Evolutionary conservation across 2,113 vertebrate species (phyloP).

Genomic region (Syngnathus typhle): DNA sequence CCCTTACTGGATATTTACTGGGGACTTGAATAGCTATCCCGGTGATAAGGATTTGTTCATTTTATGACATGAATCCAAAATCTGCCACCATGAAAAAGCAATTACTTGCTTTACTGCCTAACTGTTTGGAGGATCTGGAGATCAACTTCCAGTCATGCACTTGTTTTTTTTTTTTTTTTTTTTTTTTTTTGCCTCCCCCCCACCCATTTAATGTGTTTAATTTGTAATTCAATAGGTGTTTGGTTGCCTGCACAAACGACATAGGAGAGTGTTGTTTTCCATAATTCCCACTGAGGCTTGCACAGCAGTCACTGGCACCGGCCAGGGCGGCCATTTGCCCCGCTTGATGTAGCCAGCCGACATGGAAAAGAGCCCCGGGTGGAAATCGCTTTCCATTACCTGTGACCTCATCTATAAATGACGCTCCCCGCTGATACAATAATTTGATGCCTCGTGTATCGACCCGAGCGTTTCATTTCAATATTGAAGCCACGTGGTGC

Average conservation of each 20-base stretch:
- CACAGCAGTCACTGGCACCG: constrained; percentile 33
- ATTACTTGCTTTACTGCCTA: constrained; percentile 68
- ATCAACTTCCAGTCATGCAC: constrained; percentile 4
- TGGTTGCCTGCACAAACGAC: neutral
- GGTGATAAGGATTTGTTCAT: constrained; percentile 60
- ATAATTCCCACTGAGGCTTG: constrained; percentile 11
- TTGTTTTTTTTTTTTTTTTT: too few relatives aligned
- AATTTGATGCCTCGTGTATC: constrained; percentile 44
- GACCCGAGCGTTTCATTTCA: constrained; percentile 19
- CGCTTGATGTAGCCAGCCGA: constrained; percentile 38
- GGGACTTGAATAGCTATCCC: constrained; percentile 68
- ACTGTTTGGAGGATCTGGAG: constrained; percentile 62
- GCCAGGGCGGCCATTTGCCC: constrained; percentile 47
- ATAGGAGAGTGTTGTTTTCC: neutral
- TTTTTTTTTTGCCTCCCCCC: too few relatives aligned
- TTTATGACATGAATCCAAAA: constrained; percentile 60
- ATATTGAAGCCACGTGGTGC: constrained; percentile 33
- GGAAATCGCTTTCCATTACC: constrained; percentile 69
- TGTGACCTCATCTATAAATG: constrained; percentile 55
- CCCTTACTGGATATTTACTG: constrained; percentile 54
- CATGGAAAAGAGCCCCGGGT: constrained; percentile 66
- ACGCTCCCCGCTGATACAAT: constrained; percentile 49
- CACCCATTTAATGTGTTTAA: neutral
- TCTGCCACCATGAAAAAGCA: constrained; percentile 69
- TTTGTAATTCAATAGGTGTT: neutral